These are phyloP conservation scores for Triplophysa bombifrons DNA, from an alignment of 2,797 vertebrate genomes.

Conservation along the genomic window DNA sequence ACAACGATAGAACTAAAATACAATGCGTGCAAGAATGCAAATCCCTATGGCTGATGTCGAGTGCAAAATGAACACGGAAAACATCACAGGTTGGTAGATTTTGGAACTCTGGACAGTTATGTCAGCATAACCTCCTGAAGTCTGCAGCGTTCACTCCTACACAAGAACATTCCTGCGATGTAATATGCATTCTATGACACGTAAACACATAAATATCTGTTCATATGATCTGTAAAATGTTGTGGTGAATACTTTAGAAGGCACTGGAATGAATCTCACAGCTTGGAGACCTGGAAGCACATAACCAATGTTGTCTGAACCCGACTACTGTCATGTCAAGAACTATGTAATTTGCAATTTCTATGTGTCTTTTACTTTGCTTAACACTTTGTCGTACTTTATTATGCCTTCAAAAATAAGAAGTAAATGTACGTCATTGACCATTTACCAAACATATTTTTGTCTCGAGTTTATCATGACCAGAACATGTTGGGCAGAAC, in stretches of 20 bases:
- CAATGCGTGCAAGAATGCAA: slow-evolving; percentile 53
- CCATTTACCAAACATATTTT: background rate
- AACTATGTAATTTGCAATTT: background rate
- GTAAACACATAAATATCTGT: background rate
- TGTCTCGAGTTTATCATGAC: background rate
- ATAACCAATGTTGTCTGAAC: slow-evolving; percentile 51
- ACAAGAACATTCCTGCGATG: slow-evolving; percentile 25
- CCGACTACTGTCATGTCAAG: slow-evolving; percentile 17
- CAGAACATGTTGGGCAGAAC: background rate
- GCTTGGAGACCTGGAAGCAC: slow-evolving; percentile 58
- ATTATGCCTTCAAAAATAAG: background rate
- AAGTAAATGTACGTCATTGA: background rate
- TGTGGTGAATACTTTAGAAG: slow-evolving; percentile 60
- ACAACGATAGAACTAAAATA: slow-evolving; percentile 51
- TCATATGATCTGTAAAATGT: slow-evolving; percentile 53
- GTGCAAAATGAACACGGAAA: slow-evolving; percentile 33
- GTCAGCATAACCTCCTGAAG: slow-evolving; percentile 57
- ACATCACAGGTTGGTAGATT: slow-evolving; percentile 49
- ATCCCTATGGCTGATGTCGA: slow-evolving; percentile 46
- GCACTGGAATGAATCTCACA: slow-evolving; percentile 67
- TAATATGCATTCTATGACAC: slow-evolving; percentile 23
- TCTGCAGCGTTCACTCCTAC: slow-evolving; percentile 50
- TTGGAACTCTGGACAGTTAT: slow-evolving; percentile 51
- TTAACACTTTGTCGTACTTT: background rate
- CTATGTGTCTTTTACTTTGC: background rate